These are phyloP conservation scores for Apocheima hispidaria DNA, from an alignment of 2,888 invertebrate genomes.

Conservation along the genomic window DNA sequence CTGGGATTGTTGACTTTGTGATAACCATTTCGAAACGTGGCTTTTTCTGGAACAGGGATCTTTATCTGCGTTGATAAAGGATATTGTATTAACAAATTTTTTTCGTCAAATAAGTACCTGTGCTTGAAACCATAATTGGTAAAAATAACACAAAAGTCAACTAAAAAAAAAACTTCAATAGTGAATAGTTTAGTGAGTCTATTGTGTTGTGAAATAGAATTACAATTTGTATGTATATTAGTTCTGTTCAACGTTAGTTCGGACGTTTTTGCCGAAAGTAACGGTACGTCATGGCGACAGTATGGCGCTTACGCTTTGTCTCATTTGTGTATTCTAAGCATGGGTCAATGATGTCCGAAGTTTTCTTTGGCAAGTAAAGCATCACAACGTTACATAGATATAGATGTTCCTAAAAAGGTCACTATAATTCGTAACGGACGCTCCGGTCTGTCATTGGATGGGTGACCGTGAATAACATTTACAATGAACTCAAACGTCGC, in stretches of 20 bases:
- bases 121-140: too few species aligned
- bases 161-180: constrained; percentile 1
- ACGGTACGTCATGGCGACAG: constrained; percentile 54
- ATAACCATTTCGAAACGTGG: constrained; percentile 65
- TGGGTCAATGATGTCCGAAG: not conserved
- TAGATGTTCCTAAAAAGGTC: too few species aligned
- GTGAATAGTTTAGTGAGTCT: not conserved
- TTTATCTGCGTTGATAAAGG: constrained; percentile 63
- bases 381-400: not conserved
- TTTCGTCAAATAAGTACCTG: too few species aligned
- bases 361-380: not conserved
- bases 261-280: constrained; percentile 57
- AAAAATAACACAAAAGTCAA: not conserved
- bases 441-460: too few species aligned
- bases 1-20: constrained; percentile 45
- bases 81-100: constrained; percentile 29
- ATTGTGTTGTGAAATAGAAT: constrained; percentile 14
- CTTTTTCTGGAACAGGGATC: constrained; percentile 58
- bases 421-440: too few species aligned
- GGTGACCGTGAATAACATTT: too few species aligned
- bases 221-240: constrained; percentile 26
- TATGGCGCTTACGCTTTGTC: constrained; percentile 27
- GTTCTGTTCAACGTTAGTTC: constrained; percentile 32
- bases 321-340: constrained; percentile 3
- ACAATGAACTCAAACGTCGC: too few species aligned